phyloP scores from a whole-genome alignment of 1,140 invertebrate genomes.

The Trialeurodes vaporariorum region DNA sequence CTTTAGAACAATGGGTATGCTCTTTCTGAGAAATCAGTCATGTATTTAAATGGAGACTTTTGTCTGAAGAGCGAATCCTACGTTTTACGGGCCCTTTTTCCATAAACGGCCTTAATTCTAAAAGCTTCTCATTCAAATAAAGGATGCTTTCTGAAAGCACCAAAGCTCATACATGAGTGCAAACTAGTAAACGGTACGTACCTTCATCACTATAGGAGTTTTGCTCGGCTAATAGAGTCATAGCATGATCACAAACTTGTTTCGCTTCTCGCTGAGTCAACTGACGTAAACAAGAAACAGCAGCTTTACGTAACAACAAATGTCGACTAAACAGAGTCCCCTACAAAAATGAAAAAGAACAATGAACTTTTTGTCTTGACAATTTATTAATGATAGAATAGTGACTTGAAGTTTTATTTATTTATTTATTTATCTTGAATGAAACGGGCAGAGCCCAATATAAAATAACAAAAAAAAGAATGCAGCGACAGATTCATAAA shows the following conservation, averaged over 20 bases:
- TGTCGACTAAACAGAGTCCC: conserved; percentile 76
- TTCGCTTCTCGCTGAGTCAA: conserved; percentile 89
- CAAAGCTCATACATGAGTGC: too few species aligned
- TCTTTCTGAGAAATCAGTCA: too few species aligned
- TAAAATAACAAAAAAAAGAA: neutral
- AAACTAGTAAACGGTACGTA: too few species aligned
- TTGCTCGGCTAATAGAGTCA: conserved; percentile 51
- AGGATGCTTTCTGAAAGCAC: too few species aligned
- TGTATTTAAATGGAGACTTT: too few species aligned
- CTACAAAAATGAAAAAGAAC: conserved; percentile 46
- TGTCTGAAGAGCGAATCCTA: too few species aligned
- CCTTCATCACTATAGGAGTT: conserved; percentile 39
- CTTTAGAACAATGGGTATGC: too few species aligned
- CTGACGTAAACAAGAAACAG: conserved; percentile 89
- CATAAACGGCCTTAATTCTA: too few species aligned
- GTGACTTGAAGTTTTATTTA: neutral
- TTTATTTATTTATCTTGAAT: neutral
- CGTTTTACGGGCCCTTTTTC: too few species aligned
- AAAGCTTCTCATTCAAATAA: too few species aligned
- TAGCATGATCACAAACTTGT: conserved; percentile 86
- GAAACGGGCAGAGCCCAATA: neutral
- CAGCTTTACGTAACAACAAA: conserved; percentile 79
- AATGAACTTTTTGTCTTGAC: neutral
- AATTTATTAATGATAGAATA: neutral
- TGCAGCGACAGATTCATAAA: neutral